Evolutionary conservation across 2,797 vertebrate genomes (phyloP).

Genomic region (Enteromius treurensis): DNA sequence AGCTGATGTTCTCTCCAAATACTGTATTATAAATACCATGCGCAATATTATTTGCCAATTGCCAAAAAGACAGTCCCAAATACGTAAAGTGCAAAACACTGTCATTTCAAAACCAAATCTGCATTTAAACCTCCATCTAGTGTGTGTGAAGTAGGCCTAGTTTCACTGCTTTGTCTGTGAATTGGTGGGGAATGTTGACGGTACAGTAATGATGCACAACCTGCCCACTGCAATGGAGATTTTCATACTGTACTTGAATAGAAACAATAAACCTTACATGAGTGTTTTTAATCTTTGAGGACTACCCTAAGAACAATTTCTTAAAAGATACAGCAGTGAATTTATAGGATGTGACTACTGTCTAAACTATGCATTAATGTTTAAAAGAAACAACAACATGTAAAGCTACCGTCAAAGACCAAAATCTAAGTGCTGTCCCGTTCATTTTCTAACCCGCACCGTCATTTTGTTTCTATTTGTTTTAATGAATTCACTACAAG

Average conservation of each 20-base stretch:
- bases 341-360: background rate
- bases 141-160: background rate
- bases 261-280: background rate
- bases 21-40: slow-evolving; percentile 24
- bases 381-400: background rate
- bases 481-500: background rate
- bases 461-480: background rate
- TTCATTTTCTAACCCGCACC: background rate
- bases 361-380: background rate
- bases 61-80: slow-evolving; percentile 74
- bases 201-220: slow-evolving; percentile 21
- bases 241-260: background rate
- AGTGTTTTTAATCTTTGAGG: background rate
- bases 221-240: background rate
- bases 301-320: background rate
- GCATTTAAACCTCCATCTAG: background rate
- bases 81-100: slow-evolving; percentile 52
- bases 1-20: slow-evolving; percentile 32
- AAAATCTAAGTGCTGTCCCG: background rate
- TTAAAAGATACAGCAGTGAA: slow-evolving; percentile 28
- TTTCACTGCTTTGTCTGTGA: background rate
- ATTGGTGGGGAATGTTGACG: background rate
- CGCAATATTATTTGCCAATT: slow-evolving; percentile 65
- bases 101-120: slow-evolving; percentile 40
- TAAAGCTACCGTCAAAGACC: background rate